Evolutionary conservation across 2,113 vertebrate species (phyloP).

Genomic region (Trinectes maculatus): DNA sequence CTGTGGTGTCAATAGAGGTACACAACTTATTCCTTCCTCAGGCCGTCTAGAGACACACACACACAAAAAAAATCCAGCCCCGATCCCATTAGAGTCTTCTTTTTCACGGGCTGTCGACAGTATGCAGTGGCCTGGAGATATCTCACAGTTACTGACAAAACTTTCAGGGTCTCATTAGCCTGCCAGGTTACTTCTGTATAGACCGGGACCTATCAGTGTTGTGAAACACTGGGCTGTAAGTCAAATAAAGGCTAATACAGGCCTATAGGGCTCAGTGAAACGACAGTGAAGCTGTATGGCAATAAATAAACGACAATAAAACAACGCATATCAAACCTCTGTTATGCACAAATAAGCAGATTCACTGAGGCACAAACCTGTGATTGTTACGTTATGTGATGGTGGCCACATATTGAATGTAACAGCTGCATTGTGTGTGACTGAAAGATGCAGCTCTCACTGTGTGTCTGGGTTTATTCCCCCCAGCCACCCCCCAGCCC

Average conservation of each 20-base stretch:
- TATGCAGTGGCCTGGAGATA: neutral
- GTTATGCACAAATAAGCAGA: neutral
- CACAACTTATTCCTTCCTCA: neutral
- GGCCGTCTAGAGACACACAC: no score
- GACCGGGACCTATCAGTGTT: neutral
- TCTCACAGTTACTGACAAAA: neutral
- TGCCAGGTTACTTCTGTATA: neutral
- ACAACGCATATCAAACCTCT: neutral
- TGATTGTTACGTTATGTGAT: slow-evolving; percentile 18
- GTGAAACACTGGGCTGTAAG: neutral
- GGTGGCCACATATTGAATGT: slow-evolving; percentile 13
- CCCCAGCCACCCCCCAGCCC: no score
- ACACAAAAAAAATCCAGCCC: neutral
- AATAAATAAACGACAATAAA: neutral
- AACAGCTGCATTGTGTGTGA: slow-evolving; percentile 11
- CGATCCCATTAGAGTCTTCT: neutral
- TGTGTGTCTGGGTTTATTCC: slow-evolving; percentile 3
- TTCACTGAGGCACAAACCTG: slow-evolving; percentile 8
- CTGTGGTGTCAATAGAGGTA: neutral
- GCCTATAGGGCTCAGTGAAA: no score
- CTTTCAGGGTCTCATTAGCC: slow-evolving; percentile 5
- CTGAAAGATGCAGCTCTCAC: neutral
- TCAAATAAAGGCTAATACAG: neutral
- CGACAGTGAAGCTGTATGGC: no score
- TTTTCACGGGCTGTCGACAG: neutral